phyloP scores from a whole-genome alignment of 2,797 vertebrate species.

The Lates japonicus region DNA sequence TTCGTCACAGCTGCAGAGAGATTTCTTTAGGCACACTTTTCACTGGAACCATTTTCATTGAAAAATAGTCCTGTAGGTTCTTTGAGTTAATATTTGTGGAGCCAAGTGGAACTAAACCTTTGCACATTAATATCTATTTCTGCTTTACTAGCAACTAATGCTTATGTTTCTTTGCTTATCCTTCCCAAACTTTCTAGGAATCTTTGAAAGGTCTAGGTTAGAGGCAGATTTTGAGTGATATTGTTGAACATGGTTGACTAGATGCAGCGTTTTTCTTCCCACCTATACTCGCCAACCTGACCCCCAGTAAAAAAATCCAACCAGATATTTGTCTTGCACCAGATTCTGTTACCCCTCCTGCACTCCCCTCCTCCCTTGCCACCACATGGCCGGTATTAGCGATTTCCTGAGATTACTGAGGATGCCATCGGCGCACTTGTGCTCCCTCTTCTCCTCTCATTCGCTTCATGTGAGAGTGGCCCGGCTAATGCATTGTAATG shows the following conservation, averaged over 20 bases:
- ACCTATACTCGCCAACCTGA: background rate
- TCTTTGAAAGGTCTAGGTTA: background rate
- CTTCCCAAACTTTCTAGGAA: background rate
- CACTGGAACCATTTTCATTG: background rate
- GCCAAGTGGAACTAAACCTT: background rate
- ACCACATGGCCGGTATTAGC: conserved; percentile 64
- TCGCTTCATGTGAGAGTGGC: conserved; percentile 68
- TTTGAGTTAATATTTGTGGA: background rate
- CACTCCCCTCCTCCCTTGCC: background rate
- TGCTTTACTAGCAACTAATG: background rate
- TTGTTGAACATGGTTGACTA: background rate
- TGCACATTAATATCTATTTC: background rate
- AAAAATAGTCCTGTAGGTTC: background rate
- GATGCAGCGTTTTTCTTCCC: background rate
- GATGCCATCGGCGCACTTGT: conserved; percentile 66
- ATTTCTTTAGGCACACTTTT: background rate
- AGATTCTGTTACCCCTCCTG: background rate
- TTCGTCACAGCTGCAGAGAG: background rate
- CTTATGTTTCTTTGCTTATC: background rate
- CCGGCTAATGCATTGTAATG: conserved; percentile 85
- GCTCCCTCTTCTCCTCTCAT: conserved; percentile 62
- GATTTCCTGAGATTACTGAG: conserved; percentile 77
- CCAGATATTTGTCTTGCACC: conserved; percentile 32
- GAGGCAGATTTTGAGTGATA: background rate
- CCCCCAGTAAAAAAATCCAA: conserved; percentile 11